Base-by-base conservation (phyloP, 2,113 vertebrate species). In the cat (Felis catus) region DNA sequence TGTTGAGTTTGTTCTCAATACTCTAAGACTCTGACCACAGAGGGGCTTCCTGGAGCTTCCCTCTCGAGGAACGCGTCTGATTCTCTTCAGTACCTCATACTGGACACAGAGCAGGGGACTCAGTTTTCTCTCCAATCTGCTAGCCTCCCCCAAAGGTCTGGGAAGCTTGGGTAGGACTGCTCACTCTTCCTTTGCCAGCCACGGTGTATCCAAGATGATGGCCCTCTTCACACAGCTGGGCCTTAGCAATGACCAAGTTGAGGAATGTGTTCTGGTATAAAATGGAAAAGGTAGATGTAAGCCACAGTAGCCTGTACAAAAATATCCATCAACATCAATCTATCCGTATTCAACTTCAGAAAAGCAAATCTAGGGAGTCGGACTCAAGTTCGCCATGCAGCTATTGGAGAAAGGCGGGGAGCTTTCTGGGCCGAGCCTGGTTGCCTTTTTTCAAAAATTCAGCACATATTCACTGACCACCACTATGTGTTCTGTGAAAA, bases 41-140 rank as follows among this genome's bases (percentile, higher is more conserved):
- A 45, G 10, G 25, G 0, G 7, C 18, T 8, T 5, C 12, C 39
- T 21, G 19, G 45, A 55, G 16, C 16, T 27, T 8, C 3, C 0
- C 1, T 4, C 41, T 16, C n/a, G 4, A n/a, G 66, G 29, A n/a
- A n/a, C n/a, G 25, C 6, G 0, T 4, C 19, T 29, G 16, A 31
- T 68, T 65, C n/a, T 23, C 7, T 18, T 23, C 11, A 2, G 13
- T 3, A 8, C 27, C 18, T 45, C 41, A 11, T 0, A 0, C 14
- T 0, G 3, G 11, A n/a, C 51, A 48, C 11, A 13, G 51, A 15
- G 1, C 14, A 16, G 45, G 66, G 45, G 39, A 5, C 2, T 0
- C 29, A 19, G 25, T 7, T 25, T 6, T 23, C 15, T 10, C 39
- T 63, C 3, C 6, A 33, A 5, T 4, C 78, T 13, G 12, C 33